These are phyloP conservation scores for Coleophora flavipennella DNA, from an alignment of 2,888 invertebrate genomes.

Conservation along the genomic window DNA sequence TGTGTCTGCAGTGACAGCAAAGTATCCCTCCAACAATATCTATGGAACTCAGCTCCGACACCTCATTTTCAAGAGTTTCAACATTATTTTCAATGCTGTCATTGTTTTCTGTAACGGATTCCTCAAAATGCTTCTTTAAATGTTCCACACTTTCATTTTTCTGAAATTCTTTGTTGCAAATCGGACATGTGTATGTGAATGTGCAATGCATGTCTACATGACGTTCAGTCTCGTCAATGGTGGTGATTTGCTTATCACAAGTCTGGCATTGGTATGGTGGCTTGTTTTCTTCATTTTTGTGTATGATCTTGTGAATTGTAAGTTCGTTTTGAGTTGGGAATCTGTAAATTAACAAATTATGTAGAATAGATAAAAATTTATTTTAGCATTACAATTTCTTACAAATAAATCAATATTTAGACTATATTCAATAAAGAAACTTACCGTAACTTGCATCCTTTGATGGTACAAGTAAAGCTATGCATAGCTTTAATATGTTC, in stretches of 20 bases:
- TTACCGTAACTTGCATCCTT: constrained; percentile 47
- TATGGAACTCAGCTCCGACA: constrained; percentile 56
- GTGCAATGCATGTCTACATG: constrained; percentile 48
- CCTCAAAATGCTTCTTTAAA: constrained; percentile 44
- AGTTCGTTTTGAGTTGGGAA: constrained; percentile 47
- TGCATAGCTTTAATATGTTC: constrained; percentile 43
- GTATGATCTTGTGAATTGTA: constrained; percentile 42
- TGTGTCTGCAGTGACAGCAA: constrained; percentile 66
- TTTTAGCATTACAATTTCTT: not conserved
- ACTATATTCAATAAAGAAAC: constrained; percentile 21
- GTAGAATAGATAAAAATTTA: not conserved
- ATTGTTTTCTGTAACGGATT: constrained; percentile 6
- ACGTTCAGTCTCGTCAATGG: constrained; percentile 38
- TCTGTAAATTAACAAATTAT: constrained; percentile 26
- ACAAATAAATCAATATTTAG: not conserved
- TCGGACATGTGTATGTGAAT: constrained; percentile 45
- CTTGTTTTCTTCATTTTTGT: constrained; percentile 33
- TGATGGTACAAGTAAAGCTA: constrained; percentile 33
- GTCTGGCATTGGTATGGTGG: constrained; percentile 46
- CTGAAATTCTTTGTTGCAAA: constrained; percentile 39
- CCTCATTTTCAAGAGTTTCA: constrained; percentile 10
- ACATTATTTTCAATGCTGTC: constrained; percentile 12
- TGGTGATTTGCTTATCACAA: constrained; percentile 36
- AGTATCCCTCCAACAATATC: constrained; percentile 57
- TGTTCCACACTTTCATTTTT: constrained; percentile 38